A percentile compares a stretch with the other conserved stretches of the same genome.
phyloP scores from a whole-genome alignment of 2,888 invertebrate species.

The Sisyra nigra region DNA sequence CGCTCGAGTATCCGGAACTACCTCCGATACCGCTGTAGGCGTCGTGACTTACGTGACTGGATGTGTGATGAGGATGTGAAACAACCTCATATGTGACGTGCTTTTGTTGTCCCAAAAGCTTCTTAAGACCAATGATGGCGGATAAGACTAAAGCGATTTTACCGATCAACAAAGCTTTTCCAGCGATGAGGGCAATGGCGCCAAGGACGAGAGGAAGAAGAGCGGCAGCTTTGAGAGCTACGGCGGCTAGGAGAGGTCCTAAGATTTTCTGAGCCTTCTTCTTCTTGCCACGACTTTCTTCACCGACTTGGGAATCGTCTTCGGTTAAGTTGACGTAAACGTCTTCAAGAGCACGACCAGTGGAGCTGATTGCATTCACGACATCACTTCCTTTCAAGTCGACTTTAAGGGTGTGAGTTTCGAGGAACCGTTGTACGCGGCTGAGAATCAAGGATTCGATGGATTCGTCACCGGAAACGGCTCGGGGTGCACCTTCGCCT shows the following conservation, averaged over 20 bases:
- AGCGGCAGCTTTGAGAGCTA: constrained; percentile 65
- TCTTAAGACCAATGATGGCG: constrained; percentile 71
- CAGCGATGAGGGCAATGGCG: constrained; percentile 70
- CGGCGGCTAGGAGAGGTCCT: constrained; percentile 56
- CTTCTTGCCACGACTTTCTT: constrained; percentile 64
- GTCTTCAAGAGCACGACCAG: constrained; percentile 65
- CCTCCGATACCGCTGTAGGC: constrained; percentile 31
- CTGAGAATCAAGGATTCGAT: constrained; percentile 46
- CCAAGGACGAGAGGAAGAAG: constrained; percentile 63
- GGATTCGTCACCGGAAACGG: constrained; percentile 44
- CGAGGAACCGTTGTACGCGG: constrained; percentile 59
- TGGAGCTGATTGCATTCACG: constrained; percentile 60
- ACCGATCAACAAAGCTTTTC: constrained; percentile 70
- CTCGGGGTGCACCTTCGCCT: constrained; percentile 60
- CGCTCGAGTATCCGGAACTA: constrained; percentile 37
- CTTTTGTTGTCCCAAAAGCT: constrained; percentile 58
- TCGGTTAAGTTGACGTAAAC: constrained; percentile 46
- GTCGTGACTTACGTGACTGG: constrained; percentile 52
- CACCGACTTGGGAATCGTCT: constrained; percentile 35
- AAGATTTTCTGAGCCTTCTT: constrained; percentile 65
- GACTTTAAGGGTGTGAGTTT: constrained; percentile 66
- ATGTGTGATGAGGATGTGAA: constrained; percentile 65
- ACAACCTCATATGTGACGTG: constrained; percentile 81
- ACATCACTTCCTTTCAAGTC: constrained; percentile 76
- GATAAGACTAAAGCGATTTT: constrained; percentile 72